Base-by-base conservation (phyloP, 2,113 vertebrate genomes). In the Cheirogaleus medius region DNA sequence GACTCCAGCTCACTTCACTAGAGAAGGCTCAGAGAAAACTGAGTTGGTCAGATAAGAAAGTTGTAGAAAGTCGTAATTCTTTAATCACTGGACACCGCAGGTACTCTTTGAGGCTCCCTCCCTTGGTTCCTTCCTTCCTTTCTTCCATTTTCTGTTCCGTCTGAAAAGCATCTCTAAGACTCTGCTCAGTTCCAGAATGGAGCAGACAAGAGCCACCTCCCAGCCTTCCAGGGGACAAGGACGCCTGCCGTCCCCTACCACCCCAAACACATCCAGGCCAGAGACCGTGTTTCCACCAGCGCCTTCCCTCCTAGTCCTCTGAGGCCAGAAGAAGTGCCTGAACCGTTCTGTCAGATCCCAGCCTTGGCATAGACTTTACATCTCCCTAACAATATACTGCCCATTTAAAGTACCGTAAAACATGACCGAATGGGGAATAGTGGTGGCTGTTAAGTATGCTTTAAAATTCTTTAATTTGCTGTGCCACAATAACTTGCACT, bases 391-490 rank as follows among this genome's bases (percentile, higher is more conserved):
- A 90, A 94, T 91, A 96, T 68, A 87, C 89, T 96, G 94, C 96
- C 96, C 87, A 76, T 91, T 98, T 95, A 68, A 98, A 98, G 96
- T 92, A 95, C 97, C 32, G 4, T 98, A 98, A 98, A 98, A 98
- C 98, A 98, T 96, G 98, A 98, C 97, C 1, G 1, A 98, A 97
- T 81, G 97, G 98, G 98, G 99, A 99, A 83, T 98, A 98, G 98
- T 78, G 54, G 96, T 96, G 98, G 98, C 98, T 56, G 32, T 98
- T 99, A 98, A 99, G 98, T 92, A 92, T 98, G 98, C 98, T 98
- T 99, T 99, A 98, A 99, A 99, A 98, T 99, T 98, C 97, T 98
- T 99, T 99, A 98, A 99, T 99, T 98, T 98, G 98, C 98, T 98
- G 98, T 98, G 98, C 98, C 98, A 98, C 98, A 98, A 98, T 99